Evolutionary conservation across 2,888 invertebrate species (phyloP).

Genomic region (Pyrochroa serraticornis): DNA sequence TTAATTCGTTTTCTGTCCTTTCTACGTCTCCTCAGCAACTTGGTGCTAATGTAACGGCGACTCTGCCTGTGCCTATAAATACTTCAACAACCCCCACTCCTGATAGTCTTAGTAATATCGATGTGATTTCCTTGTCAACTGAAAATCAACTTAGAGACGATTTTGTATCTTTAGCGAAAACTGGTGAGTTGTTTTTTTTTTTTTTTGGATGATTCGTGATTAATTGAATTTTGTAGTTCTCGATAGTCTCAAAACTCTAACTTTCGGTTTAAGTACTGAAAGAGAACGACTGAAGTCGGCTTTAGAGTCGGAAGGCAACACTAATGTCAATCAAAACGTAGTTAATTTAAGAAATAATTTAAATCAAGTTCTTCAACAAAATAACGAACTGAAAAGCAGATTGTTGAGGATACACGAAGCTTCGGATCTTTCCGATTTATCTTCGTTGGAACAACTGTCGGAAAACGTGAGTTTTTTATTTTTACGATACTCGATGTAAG

Average conservation of each 20-base stretch:
- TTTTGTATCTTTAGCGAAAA: slow-evolving; percentile 72
- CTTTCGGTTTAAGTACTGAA: slow-evolving; percentile 59
- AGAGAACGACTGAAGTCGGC: slow-evolving; percentile 69
- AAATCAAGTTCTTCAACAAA: slow-evolving; percentile 74
- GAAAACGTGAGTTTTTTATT: slow-evolving; percentile 58
- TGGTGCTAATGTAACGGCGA: slow-evolving; percentile 39
- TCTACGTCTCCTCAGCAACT: slow-evolving; percentile 47
- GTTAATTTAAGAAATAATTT: slow-evolving; percentile 66
- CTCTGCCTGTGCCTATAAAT: slow-evolving; percentile 47
- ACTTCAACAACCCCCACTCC: slow-evolving; percentile 59
- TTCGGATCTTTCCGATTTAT: slow-evolving; percentile 67
- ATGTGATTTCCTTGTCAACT: slow-evolving; percentile 54
- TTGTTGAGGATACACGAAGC: slow-evolving; percentile 69
- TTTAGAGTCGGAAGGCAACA: slow-evolving; percentile 59
- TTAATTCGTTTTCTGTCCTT: slow-evolving; percentile 50
- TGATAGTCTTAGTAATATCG: slow-evolving; percentile 62
- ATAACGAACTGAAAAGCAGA: slow-evolving; percentile 71
- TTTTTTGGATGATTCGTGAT: neutral
- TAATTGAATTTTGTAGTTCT: slow-evolving; percentile 54
- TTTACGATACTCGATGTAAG: slow-evolving; percentile 5
- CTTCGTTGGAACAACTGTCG: slow-evolving; percentile 63
- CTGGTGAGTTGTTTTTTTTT: slow-evolving; percentile 59
- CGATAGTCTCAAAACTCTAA: slow-evolving; percentile 58
- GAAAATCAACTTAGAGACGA: slow-evolving; percentile 60
- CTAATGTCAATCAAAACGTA: slow-evolving; percentile 55